Evolutionary conservation across 1,140 invertebrate species (phyloP), one percentile per base, ranked within the genome.

Genomic region (Heterodera carotae): DNA sequence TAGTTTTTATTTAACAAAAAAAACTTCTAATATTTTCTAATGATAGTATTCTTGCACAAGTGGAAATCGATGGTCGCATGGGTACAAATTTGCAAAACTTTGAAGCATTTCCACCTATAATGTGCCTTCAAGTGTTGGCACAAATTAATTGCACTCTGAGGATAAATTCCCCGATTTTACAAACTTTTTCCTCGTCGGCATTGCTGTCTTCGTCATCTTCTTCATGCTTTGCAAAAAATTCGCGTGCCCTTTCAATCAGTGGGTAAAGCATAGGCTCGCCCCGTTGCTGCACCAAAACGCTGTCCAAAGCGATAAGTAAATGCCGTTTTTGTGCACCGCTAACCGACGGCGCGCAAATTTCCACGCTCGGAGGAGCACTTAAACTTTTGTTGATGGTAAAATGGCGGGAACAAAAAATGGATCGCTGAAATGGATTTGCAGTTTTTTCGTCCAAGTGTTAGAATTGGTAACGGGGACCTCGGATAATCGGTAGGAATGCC

Each of bases 231-330:
- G 39, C 36, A 31, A 79, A 66, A 39, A 59, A 69, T n/a, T 64
- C 39, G 1, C 56, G 22, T 39, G 43, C 56, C n/a, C 34, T 36
- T 53, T 79, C 75, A 27, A 83, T 83, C 81, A 81, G 83, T 29
- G 62, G 59, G 56, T 76, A 83, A 36, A 83, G 69, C 2, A 83
- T 66, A 18, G 81, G 82, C 31, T 66, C 62, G 27, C 81, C 81
- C 2, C 80, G 69, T 73, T 83, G 80, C 15, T 80, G 53, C 2
- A 74, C 18, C 48, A 77, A 77, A 33, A 62, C 22, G 6, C 76
- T 68, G 34, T 80, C 59, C 22, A 71, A 71, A 31, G 18, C 59
- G 29, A 22, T 71, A 22, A 53, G 22, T 2, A 71, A 7, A 56
- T 25, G 48, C 34, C 59, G 48, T 53, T 59, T 71, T 22, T 39